Percentiles rank a stretch among this genome's conserved stretches.
phyloP scores from a whole-genome alignment of 2,888 invertebrate species.

The Sminthurides aquaticus region DNA sequence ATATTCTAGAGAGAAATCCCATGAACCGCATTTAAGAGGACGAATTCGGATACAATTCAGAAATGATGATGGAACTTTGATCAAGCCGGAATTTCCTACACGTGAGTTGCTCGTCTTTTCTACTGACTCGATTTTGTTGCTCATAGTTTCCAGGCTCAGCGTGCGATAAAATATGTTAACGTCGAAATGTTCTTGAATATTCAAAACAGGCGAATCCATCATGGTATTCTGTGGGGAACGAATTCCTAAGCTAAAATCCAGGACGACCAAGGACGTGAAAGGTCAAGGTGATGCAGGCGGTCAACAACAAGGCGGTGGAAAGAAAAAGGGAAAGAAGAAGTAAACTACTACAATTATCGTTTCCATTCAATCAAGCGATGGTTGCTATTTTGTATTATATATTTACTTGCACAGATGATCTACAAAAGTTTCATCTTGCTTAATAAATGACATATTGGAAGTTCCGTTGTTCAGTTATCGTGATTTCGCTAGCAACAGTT shows the following conservation, averaged over 20 bases:
- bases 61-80: slow-evolving; percentile 75
- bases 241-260: slow-evolving; percentile 82
- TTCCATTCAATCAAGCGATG: too few species aligned
- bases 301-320: slow-evolving; percentile 40
- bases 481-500: too few species aligned
- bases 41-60: slow-evolving; percentile 86
- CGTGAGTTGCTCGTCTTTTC: too few species aligned
- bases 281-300: slow-evolving; percentile 36
- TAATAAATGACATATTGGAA: too few species aligned
- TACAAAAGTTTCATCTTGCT: too few species aligned
- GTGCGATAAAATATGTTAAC: too few species aligned
- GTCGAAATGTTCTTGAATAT: too few species aligned
- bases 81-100: slow-evolving; percentile 62
- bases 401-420: too few species aligned
- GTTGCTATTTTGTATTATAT: too few species aligned
- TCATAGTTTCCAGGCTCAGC: neutral
- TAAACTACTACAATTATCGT: neutral
- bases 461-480: too few species aligned
- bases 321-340: slow-evolving; percentile 47
- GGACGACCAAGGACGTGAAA: slow-evolving; percentile 55
- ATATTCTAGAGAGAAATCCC: slow-evolving; percentile 82
- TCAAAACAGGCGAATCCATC: slow-evolving; percentile 65
- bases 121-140: slow-evolving; percentile 1
- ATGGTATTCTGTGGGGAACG: slow-evolving; percentile 69
- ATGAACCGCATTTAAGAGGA: slow-evolving; percentile 76